Evolutionary conservation across 2,888 invertebrate genomes (phyloP).

Genomic region (Germaria angustata): DNA sequence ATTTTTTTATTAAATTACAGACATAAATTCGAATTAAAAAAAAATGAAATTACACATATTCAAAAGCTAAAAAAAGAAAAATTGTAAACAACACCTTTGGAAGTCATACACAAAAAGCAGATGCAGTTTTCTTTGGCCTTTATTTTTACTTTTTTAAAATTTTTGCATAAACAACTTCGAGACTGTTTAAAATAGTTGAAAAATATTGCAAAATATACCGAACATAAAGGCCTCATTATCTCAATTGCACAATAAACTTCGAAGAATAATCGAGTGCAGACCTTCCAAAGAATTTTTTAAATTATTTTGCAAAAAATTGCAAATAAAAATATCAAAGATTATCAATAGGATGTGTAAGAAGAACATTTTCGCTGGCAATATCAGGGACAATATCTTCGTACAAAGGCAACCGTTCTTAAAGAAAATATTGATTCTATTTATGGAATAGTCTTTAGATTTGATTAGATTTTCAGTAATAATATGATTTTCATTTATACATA

Average conservation of each 20-base stretch:
- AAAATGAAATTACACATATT: background rate
- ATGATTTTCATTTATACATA: too few species aligned
- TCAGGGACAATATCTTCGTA: too few species aligned
- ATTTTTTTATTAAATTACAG: slow-evolving; percentile 4
- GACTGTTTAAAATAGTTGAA: slow-evolving; percentile 7
- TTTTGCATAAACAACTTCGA: background rate
- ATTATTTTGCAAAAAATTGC: too few species aligned
- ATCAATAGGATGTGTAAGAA: too few species aligned
- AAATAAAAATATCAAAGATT: too few species aligned
- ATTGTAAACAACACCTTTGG: slow-evolving; percentile 11
- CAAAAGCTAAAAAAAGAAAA: background rate
- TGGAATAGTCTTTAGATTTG: too few species aligned
- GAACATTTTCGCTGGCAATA: too few species aligned
- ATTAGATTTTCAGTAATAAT: too few species aligned
- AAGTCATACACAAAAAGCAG: slow-evolving; percentile 11
- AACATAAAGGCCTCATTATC: slow-evolving; percentile 37
- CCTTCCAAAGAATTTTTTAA: background rate
- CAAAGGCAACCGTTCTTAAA: too few species aligned
- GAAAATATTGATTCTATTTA: too few species aligned
- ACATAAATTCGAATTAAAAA: slow-evolving; percentile 6
- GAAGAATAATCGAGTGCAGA: slow-evolving; percentile 21
- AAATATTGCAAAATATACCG: slow-evolving; percentile 4
- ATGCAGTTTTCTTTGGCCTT: background rate
- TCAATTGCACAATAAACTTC: slow-evolving; percentile 27
- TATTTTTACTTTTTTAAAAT: background rate